phyloP scores from a whole-genome alignment of 2,888 invertebrate species.

The Keiferia lycopersicella region DNA sequence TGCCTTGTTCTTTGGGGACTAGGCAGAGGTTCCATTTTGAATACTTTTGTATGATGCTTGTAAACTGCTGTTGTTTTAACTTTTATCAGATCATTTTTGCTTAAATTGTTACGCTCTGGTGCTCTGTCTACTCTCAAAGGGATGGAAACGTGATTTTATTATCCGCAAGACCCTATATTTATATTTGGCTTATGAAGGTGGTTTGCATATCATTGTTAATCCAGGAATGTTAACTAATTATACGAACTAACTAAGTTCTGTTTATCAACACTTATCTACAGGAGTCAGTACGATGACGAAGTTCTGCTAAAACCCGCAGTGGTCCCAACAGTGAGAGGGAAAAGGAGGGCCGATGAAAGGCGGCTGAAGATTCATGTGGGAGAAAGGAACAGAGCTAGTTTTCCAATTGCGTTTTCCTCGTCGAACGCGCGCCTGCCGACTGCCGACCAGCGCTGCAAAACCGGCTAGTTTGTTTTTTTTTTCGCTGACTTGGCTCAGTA shows the following conservation, averaged over 20 bases:
- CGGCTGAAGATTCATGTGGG: slow-evolving; percentile 33
- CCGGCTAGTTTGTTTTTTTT: slow-evolving; percentile 58
- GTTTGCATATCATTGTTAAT: slow-evolving; percentile 1
- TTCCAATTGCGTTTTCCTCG: slow-evolving; percentile 59
- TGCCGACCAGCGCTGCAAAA: slow-evolving; percentile 42
- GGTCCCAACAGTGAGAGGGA: slow-evolving; percentile 38
- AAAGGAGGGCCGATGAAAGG: slow-evolving; percentile 46
- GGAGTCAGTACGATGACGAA: slow-evolving; percentile 49
- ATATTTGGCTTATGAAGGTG: not conserved
- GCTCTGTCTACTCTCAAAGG: not conserved
- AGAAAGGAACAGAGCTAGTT: slow-evolving; percentile 55
- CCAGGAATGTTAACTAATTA: slow-evolving; percentile 12
- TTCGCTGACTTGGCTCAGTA: slow-evolving; percentile 61
- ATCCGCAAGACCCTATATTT: too few species aligned
- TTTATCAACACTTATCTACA: slow-evolving; percentile 52
- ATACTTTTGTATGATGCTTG: too few species aligned
- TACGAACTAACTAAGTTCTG: slow-evolving; percentile 35
- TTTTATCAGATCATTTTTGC: too few species aligned
- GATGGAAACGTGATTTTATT: not conserved
- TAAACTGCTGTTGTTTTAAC: too few species aligned
- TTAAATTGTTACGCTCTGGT: not conserved
- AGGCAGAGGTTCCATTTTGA: too few species aligned
- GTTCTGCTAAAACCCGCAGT: slow-evolving; percentile 40
- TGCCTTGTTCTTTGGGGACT: too few species aligned
- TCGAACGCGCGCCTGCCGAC: slow-evolving; percentile 39